phyloP scores from a whole-genome alignment of 2,113 vertebrate genomes.

The Ptilonorhynchus violaceus region DNA sequence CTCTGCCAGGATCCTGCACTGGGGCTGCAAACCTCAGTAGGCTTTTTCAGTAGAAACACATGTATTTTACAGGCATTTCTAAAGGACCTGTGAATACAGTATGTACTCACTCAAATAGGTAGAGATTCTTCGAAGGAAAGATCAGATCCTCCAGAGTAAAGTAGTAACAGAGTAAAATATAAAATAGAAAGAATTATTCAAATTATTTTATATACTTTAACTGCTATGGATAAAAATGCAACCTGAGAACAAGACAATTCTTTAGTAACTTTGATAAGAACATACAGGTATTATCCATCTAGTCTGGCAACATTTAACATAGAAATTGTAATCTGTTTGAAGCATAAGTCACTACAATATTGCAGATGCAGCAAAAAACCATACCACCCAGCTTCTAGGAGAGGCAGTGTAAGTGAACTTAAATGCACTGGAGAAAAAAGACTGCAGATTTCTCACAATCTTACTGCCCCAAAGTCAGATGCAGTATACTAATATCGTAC shows the following conservation, averaged over 20 bases:
- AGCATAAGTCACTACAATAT: neutral
- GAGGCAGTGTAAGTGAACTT: neutral
- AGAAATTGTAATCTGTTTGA: neutral
- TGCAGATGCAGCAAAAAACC: neutral
- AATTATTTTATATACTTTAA: neutral
- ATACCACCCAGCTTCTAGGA: neutral
- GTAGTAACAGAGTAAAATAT: neutral
- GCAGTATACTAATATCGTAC: fast-evolving
- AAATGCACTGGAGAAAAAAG: neutral
- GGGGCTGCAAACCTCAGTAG: neutral
- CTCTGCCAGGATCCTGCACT: neutral
- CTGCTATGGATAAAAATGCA: neutral
- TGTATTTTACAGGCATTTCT: neutral
- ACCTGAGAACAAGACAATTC: neutral
- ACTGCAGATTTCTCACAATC: fast-evolving
- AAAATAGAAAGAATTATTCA: neutral
- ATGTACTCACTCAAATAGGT: neutral
- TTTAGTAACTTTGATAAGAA: neutral
- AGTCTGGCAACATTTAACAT: neutral
- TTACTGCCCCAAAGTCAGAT: neutral
- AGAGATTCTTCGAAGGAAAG: neutral
- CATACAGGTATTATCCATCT: neutral
- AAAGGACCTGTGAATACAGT: neutral
- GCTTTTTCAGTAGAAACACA: neutral
- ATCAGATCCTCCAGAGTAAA: neutral